These are phyloP conservation scores for Pica pica DNA, from an alignment of 2,113 vertebrate species.

Conservation along the genomic window DNA sequence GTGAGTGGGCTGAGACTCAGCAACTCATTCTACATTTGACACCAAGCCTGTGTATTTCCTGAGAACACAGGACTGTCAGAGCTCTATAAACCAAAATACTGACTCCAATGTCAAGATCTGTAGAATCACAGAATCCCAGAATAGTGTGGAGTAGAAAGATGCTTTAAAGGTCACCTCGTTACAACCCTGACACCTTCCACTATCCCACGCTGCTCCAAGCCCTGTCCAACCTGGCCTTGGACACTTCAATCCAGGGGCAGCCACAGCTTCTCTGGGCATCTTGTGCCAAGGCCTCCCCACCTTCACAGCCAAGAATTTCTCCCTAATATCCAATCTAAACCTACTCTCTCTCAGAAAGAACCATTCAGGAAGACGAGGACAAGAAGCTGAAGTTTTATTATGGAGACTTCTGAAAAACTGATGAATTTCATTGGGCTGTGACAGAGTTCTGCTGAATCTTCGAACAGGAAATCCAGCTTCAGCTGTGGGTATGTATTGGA, in stretches of 20 bases:
- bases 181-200: not conserved
- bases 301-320: not conserved
- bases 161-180: not conserved
- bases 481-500: constrained; percentile 15
- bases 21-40: not conserved
- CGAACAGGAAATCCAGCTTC: constrained; percentile 23
- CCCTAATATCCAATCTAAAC: not conserved
- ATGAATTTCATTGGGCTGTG: not conserved
- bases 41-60: not conserved
- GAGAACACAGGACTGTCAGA: not conserved
- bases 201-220: not conserved
- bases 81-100: not conserved
- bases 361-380: not conserved
- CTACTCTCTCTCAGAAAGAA: not conserved
- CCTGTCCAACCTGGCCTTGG: rapidly evolving
- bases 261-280: not conserved
- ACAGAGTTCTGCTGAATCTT: not conserved
- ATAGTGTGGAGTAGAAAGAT: not conserved
- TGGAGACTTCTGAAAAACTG: not conserved
- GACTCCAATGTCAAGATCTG: not conserved
- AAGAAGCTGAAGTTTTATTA: not conserved
- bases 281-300: not conserved
- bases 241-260: not conserved
- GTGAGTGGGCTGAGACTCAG: not conserved
- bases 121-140: not conserved